These are phyloP conservation scores for Allobates femoralis DNA, from an alignment of 2,797 vertebrate species.

Conservation along the genomic window DNA sequence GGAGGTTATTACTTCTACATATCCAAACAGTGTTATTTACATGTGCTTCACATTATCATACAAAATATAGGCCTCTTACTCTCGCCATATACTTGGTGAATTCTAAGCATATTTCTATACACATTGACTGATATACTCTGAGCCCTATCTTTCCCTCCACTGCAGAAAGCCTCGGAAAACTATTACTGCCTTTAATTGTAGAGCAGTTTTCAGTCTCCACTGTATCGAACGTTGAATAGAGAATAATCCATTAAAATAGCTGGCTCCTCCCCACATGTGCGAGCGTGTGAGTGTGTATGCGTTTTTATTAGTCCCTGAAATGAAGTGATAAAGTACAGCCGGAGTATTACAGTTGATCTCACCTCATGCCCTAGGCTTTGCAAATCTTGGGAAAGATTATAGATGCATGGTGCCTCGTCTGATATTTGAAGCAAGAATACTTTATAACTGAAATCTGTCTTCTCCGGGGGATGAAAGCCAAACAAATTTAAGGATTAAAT, in stretches of 20 bases:
- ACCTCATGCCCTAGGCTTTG: conserved; percentile 68
- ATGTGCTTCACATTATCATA: conserved; percentile 32
- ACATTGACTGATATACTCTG: conserved; percentile 1
- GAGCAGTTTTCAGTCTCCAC: conserved; percentile 41
- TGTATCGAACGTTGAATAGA: conserved; percentile 44
- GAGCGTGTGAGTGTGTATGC: conserved; percentile 56
- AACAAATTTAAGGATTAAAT: conserved; percentile 81
- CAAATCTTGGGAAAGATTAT: conserved; percentile 69
- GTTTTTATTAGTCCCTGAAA: conserved; percentile 67
- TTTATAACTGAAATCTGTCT: conserved; percentile 74
- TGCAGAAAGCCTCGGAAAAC: conserved; percentile 30
- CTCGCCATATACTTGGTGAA: not conserved
- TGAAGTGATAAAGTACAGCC: conserved; percentile 63
- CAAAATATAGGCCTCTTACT: conserved; percentile 34
- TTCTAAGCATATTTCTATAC: conserved; percentile 9
- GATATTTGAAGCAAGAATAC: conserved; percentile 72
- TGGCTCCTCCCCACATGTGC: conserved; percentile 55
- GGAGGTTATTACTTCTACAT: conserved; percentile 29
- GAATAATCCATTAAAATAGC: conserved; percentile 54
- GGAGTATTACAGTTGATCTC: conserved; percentile 63
- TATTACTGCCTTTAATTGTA: conserved; percentile 43
- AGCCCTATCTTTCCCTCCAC: not conserved
- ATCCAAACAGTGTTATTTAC: conserved; percentile 30
- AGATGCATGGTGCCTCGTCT: conserved; percentile 68
- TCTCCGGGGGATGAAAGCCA: conserved; percentile 77